A percentile compares a stretch with the other conserved stretches of the same genome.
Evolutionary conservation across 2,113 vertebrate species (phyloP).

Genomic region (Corythornis cristatus): DNA sequence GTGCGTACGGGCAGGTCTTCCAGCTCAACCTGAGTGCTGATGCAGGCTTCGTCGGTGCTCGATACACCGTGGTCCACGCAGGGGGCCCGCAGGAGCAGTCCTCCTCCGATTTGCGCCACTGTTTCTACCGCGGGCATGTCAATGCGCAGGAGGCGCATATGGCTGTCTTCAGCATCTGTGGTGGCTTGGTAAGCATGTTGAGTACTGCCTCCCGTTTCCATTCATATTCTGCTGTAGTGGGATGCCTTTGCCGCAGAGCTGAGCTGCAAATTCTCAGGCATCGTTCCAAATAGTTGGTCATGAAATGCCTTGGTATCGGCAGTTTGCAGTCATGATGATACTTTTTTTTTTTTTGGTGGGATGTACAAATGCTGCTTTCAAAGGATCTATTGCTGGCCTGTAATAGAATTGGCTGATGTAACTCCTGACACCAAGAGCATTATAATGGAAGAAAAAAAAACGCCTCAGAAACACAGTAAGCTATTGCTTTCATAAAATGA

Average conservation of each 20-base stretch:
- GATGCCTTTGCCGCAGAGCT: not conserved
- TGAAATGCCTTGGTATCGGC: not conserved
- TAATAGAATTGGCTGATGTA: not conserved
- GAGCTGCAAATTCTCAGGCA: not conserved
- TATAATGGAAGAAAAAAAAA: not conserved
- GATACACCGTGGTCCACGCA: conserved; percentile 84
- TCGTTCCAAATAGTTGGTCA: not conserved
- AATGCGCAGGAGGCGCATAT: conserved; percentile 78
- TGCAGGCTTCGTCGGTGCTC: conserved; percentile 84
- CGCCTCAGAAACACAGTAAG: not conserved
- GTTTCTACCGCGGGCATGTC: conserved; percentile 94
- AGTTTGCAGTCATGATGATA: not conserved
- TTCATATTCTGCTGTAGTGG: not conserved
- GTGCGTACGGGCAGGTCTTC: conserved; percentile 91
- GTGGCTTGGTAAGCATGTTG: conserved; percentile 89
- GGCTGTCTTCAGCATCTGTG: conserved; percentile 92
- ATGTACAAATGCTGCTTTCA: conserved; percentile 5
- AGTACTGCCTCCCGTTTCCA: not conserved
- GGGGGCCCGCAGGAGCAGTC: conserved; percentile 62
- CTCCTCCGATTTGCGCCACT: conserved; percentile 85
- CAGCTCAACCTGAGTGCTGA: conserved; percentile 92
- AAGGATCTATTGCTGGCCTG: not conserved
- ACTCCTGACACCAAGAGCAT: not conserved
- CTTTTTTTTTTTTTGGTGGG: not conserved
- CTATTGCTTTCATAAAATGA: not conserved